phyloP scores from a whole-genome alignment of 2,113 vertebrate genomes.

The zebrafish (Danio rerio) region GRCz12tu NC_133184.1:42999501-43000000 shows the following conservation, averaged over 20 bases:
- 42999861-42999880: neutral
- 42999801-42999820: conserved; percentile 5
- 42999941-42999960: neutral
- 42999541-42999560: neutral
- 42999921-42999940: neutral
- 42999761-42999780: too few relatives aligned
- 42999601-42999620: conserved; percentile 25
- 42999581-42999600: neutral
- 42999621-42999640: neutral
- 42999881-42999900: neutral
- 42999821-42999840: conserved; percentile 7
- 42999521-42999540: too few relatives aligned
- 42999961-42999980: neutral
- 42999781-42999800: neutral
- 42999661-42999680: conserved; percentile 71
- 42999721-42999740: neutral
- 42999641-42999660: conserved; percentile 73
- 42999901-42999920: neutral
- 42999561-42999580: neutral
- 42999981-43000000: neutral
- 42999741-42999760: neutral
- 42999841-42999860: neutral
- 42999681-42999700: conserved; percentile 35
- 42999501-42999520: too few relatives aligned
- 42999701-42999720: conserved; percentile 14